Base-by-base conservation (phyloP, 2,888 invertebrate species). In the Onthophagus sagittarius region DNA sequence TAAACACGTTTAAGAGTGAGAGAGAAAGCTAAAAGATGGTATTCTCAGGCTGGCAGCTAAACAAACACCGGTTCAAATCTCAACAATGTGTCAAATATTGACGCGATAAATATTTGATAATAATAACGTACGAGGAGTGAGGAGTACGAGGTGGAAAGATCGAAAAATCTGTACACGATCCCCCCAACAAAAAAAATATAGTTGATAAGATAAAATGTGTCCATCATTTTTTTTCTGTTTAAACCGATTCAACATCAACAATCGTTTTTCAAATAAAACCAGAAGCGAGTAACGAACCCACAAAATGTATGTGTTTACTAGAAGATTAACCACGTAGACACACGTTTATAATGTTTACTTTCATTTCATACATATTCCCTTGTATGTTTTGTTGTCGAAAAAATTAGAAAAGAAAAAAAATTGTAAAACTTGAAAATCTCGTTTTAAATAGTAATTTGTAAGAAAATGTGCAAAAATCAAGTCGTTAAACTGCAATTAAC, bases 51-150 rank as follows among this genome's bases (percentile, higher is more conserved):
- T 53, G 39, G 39, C 39, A 53, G 39, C 39, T 53, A 53, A 53
- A 11, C 39, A 53, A 53, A 53, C 39, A 53, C 39, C 39, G 1
- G 39, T 1, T 6, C 31, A 67, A 67, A 67, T 67, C 67, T 67
- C 67, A 67, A 67, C 67, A 23, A 67, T 67, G 32, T 67, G 67
- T 67, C 67, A 67, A 53, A 67, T 67, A 67, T 67, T 67, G 67
- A 67, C 67, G 67, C 15, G 23, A 23, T 23, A 23, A 23, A 67
- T 67, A 23, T 67, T 67, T 23, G 23, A 23, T 23, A 23, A 23
- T 23, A 23, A 23, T 23, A 23, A 23, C 23, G 23, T 23, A 23
- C 23, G 23, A 23, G 23, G 23, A 23, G 23, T 23, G 23, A 23
- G 23, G 23, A 23, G 23, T 23, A 23, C 23, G 23, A 23, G 23